Evolutionary conservation across 2,888 invertebrate genomes (phyloP).

Genomic region (Endotricha flammealis): DNA sequence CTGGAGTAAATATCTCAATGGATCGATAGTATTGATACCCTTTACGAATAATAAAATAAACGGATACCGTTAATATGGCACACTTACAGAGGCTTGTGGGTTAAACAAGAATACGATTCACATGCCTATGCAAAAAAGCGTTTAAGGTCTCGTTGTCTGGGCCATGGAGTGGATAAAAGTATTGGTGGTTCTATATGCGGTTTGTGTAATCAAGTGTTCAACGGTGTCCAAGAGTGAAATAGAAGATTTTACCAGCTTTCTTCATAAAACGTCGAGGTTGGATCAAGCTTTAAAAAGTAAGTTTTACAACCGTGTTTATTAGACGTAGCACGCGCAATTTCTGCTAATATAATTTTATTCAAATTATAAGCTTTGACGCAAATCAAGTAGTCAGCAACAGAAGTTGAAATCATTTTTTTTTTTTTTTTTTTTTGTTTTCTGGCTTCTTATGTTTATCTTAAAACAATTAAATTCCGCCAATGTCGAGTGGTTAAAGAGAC

Average conservation of each 20-base stretch:
- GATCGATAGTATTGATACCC: constrained; percentile 7
- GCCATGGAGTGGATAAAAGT: constrained; percentile 45
- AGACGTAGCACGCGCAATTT: too few relatives aligned
- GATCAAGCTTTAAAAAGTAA: constrained; percentile 67
- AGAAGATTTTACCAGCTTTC: constrained; percentile 61
- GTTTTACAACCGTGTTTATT: too few relatives aligned
- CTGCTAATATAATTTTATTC: too few relatives aligned
- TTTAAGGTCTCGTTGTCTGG: constrained; percentile 4
- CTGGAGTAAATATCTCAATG: constrained; percentile 27
- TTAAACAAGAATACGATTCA: constrained; percentile 13
- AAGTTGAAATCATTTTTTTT: too few relatives aligned
- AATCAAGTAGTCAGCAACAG: too few relatives aligned
- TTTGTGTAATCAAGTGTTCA: constrained; percentile 51
- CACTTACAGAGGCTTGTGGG: constrained; percentile 35
- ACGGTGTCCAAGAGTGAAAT: constrained; percentile 56
- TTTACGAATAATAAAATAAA: constrained; percentile 2
- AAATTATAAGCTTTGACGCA: too few relatives aligned
- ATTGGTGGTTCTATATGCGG: constrained; percentile 38
- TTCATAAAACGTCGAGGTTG: constrained; percentile 59
- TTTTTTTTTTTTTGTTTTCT: too few relatives aligned
- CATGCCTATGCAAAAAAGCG: constrained; percentile 4
- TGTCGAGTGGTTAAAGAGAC: too few relatives aligned
- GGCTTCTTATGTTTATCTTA: too few relatives aligned
- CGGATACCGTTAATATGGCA: constrained; percentile 50
- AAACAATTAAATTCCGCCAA: too few relatives aligned